phyloP scores from a whole-genome alignment of 2,797 vertebrate species.

The Takifugu ocellatus region DNA sequence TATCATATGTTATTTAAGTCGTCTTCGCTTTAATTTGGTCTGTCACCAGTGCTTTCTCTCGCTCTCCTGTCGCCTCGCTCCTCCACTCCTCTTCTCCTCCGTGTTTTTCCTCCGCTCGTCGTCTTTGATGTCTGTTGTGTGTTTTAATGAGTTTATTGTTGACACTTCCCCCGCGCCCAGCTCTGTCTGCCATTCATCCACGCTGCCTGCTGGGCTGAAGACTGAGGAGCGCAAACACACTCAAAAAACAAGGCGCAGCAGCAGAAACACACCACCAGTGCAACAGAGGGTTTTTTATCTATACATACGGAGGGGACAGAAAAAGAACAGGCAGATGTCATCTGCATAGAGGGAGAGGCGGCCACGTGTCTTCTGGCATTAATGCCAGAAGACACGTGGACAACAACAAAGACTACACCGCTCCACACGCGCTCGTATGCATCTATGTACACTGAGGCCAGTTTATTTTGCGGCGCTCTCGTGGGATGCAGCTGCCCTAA shows the following conservation, averaged over 20 bases:
- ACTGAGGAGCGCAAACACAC: constrained; percentile 11
- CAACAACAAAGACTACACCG: too few species aligned
- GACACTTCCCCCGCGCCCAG: constrained; percentile 21
- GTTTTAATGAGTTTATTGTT: constrained; percentile 69
- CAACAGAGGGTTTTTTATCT: not conserved
- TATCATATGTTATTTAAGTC: too few species aligned
- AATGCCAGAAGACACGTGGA: not conserved
- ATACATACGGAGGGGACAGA: not conserved
- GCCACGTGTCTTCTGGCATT: not conserved
- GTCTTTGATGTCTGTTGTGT: constrained; percentile 66
- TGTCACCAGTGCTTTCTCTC: constrained; percentile 8
- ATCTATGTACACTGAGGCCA: constrained; percentile 35
- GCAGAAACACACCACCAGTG: not conserved
- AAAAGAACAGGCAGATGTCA: not conserved
- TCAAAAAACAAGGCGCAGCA: not conserved
- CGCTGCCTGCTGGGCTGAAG: constrained; percentile 24
- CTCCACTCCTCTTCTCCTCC: constrained; percentile 3
- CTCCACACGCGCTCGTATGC: constrained; percentile 1
- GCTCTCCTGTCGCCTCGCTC: not conserved
- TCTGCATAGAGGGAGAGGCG: not conserved
- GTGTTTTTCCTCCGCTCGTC: constrained; percentile 19
- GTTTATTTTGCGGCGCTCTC: constrained; percentile 45
- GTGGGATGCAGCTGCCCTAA: constrained; percentile 66
- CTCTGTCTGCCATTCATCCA: constrained; percentile 20
- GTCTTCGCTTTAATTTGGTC: not conserved